These are phyloP conservation scores for Noctuana brunneofusca DNA, from an alignment of 2,888 invertebrate genomes.

Conservation along the genomic window DNA sequence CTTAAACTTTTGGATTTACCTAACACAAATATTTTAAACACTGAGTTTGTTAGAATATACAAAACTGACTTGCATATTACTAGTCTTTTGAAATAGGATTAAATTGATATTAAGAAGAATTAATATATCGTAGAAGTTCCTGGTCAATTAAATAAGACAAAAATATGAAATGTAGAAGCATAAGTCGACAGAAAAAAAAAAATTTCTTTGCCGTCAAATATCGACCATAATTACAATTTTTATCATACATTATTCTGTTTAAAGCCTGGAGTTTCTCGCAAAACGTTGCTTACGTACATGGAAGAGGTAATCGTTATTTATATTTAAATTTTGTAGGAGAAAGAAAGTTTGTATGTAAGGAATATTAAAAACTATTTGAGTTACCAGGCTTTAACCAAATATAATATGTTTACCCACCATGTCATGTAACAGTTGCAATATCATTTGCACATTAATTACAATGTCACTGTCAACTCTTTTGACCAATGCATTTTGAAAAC, in stretches of 20 bases:
- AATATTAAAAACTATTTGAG: no score
- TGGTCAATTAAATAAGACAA: background rate
- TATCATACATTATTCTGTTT: background rate
- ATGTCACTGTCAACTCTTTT: conserved; percentile 3
- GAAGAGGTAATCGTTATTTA: background rate
- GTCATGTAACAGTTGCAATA: conserved; percentile 15
- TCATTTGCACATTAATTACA: conserved; percentile 29
- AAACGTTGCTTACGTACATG: no score
- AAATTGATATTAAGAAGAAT: no score
- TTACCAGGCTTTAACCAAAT: background rate
- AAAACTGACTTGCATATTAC: background rate
- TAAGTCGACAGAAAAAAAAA: background rate
- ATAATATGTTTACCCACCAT: conserved; percentile 1
- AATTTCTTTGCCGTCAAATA: background rate
- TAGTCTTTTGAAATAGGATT: background rate
- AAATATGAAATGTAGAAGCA: background rate
- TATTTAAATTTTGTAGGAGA: background rate
- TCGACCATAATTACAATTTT: no score
- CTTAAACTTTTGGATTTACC: background rate
- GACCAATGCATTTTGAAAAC: conserved; percentile 26
- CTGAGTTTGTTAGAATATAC: no score
- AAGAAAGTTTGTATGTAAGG: background rate
- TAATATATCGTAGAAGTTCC: no score
- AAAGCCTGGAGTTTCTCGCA: background rate
- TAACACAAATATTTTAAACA: background rate